phyloP scores from a whole-genome alignment of 1,140 invertebrate species.

The Papilio polyxenes region DNA sequence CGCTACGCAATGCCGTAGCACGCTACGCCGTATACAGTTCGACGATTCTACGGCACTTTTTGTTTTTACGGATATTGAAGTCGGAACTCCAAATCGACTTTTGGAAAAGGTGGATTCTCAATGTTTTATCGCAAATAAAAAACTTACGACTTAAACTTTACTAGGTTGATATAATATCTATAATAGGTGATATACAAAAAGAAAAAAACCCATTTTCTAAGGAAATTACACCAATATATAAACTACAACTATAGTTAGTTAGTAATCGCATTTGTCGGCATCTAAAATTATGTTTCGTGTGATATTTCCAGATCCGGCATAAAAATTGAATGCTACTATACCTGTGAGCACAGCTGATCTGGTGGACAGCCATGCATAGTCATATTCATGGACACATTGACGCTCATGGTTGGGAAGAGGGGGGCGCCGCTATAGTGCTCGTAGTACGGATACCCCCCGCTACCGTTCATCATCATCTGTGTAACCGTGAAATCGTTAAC shows the following conservation, averaged over 20 bases:
- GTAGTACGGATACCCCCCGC: conserved; percentile 77
- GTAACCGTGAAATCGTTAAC: conserved; percentile 1
- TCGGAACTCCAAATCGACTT: background rate
- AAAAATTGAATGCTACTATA: background rate
- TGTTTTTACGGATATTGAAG: background rate
- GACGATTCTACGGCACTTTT: background rate
- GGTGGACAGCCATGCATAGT: conserved; percentile 93
- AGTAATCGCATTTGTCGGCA: no score
- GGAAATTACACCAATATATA: no score
- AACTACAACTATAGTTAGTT: no score
- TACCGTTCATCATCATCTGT: conserved; percentile 78
- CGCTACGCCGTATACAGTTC: background rate
- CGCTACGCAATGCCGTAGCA: background rate
- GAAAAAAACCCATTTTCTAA: no score
- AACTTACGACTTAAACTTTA: background rate
- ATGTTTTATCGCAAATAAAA: background rate
- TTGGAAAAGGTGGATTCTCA: background rate
- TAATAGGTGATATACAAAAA: no score
- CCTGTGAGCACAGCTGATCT: conserved; percentile 83
- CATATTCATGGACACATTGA: conserved; percentile 99
- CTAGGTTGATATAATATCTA: no score
- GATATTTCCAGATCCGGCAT: background rate
- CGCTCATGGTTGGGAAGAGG: conserved; percentile 94
- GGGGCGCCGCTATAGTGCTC: conserved; percentile 82
- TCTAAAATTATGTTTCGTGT: background rate